Percentiles rank a stretch among this genome's conserved stretches.
Conservation (phyloP, 2,113 vertebrate species). For the Athene cunicularia region DNA sequence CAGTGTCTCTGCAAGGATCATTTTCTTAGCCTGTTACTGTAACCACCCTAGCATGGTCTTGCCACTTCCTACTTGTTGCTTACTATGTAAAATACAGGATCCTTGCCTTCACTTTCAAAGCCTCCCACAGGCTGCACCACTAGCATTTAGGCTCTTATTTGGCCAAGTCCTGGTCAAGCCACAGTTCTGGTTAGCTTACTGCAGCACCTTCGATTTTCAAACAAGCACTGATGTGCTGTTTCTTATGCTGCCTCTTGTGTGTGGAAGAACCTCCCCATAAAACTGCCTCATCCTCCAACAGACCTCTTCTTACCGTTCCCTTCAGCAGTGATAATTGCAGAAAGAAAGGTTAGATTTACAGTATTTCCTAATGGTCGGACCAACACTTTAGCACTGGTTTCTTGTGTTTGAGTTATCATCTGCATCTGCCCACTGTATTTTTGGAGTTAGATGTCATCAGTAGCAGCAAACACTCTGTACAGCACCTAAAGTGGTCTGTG, state of each 20-base stretch:
- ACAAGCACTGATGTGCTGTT: not conserved
- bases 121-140: not conserved
- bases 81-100: not conserved
- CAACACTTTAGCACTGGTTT: not conserved
- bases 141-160: not conserved
- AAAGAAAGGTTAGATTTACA: not conserved
- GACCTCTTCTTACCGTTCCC: rapidly evolving
- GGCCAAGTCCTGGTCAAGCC: not conserved
- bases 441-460: not conserved
- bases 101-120: not conserved
- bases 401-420: not conserved
- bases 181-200: not conserved
- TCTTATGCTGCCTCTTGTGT: not conserved
- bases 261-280: not conserved
- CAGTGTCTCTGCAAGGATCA: not conserved
- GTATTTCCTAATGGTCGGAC: not conserved
- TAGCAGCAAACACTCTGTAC: not conserved
- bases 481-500: not conserved
- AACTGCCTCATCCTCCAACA: not conserved
- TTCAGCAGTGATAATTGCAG: not conserved
- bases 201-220: not conserved
- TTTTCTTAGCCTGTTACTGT: not conserved
- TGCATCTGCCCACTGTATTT: not conserved
- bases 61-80: not conserved
- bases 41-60: not conserved